Base-by-base conservation (phyloP, 1,140 invertebrate genomes). In the Cyclina sinensis region DNA sequence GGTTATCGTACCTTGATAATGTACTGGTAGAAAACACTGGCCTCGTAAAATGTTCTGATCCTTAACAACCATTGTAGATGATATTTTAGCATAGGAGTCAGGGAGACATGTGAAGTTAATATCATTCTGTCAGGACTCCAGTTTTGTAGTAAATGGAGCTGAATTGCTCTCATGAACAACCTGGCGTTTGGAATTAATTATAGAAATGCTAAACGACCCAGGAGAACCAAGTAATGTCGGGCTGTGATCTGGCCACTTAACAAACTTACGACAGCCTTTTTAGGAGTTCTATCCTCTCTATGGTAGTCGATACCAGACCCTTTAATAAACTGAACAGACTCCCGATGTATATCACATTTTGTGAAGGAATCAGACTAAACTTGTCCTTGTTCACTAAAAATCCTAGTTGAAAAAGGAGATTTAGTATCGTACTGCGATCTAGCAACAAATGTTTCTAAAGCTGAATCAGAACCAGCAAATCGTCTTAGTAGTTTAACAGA, bases 31-130 rank as follows among this genome's bases (percentile, higher is more conserved):
- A 43, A 84, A 12, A 48, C 43, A 87, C 80, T 32, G 65, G 35
- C 85, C 85, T 57, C 80, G 65, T 14, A 37, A 4, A 51, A 79
- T 87, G 85, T 80, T 70, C 59, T 51, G 54, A 68, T 65, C 54
- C 76, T 48, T 54, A 51, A 80, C 84, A 73, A 16, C 39, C 24
- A 39, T 57, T 57, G 5, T 57, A 57, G 51, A 16, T 46, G n/a
- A n/a, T n/a, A n/a, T n/a, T n/a, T n/a, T n/a, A n/a, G n/a, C n/a
- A n/a, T n/a, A n/a, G n/a, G n/a, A n/a, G n/a, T n/a, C n/a, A n/a
- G n/a, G n/a, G n/a, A n/a, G n/a, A n/a, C n/a, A n/a, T n/a, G n/a
- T n/a, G n/a, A n/a, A n/a, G n/a, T n/a, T n/a, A n/a, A n/a, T n/a
- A n/a, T n/a, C n/a, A n/a, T n/a, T n/a, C n/a, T n/a, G n/a, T n/a